A percentile compares a stretch with the other conserved stretches of the same genome.
These are phyloP conservation scores for Drosophila elegans DNA, from an alignment of 1,140 invertebrate genomes.

Conservation along the genomic window DNA sequence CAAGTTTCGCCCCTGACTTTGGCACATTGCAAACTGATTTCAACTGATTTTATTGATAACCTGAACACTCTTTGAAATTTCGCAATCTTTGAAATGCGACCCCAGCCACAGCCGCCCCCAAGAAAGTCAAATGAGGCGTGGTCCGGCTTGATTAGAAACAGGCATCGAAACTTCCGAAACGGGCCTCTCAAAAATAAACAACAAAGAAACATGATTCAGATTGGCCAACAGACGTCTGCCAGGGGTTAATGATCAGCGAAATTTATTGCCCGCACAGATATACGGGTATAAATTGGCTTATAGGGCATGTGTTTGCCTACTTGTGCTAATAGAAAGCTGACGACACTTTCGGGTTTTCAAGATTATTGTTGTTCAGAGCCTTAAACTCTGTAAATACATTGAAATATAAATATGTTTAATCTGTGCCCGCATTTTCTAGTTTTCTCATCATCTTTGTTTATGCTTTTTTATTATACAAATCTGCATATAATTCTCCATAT, in stretches of 20 bases:
- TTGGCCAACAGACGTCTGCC: slow-evolving; percentile 6
- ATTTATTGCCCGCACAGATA: slow-evolving; percentile 21
- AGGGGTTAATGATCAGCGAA: slow-evolving; percentile 34
- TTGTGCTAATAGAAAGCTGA: slow-evolving; percentile 5
- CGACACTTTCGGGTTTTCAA: too few species aligned
- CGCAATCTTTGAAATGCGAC: slow-evolving; percentile 64
- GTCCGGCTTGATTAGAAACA: slow-evolving; percentile 23
- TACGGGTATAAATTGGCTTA: slow-evolving; percentile 13
- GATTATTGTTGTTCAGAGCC: too few species aligned
- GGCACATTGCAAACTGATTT: slow-evolving; percentile 15
- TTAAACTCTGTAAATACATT: too few species aligned
- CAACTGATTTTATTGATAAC: slow-evolving; percentile 38
- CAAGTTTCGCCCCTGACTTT: slow-evolving; percentile 34
- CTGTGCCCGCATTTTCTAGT: too few species aligned
- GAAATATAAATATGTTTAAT: too few species aligned
- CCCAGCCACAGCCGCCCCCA: not conserved
- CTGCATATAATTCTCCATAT: too few species aligned
- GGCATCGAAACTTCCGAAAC: not conserved
- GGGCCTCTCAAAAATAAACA: slow-evolving; percentile 18
- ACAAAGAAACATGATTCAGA: slow-evolving; percentile 43
- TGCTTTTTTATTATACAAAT: not conserved
- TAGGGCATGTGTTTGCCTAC: slow-evolving; percentile 12
- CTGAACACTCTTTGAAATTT: slow-evolving; percentile 48
- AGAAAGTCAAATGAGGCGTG: slow-evolving; percentile 20
- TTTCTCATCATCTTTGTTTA: too few species aligned